phyloP scores from a whole-genome alignment of 92 coral and sea anemone genomes.

The Umimayanthus chanpuru region DNA sequence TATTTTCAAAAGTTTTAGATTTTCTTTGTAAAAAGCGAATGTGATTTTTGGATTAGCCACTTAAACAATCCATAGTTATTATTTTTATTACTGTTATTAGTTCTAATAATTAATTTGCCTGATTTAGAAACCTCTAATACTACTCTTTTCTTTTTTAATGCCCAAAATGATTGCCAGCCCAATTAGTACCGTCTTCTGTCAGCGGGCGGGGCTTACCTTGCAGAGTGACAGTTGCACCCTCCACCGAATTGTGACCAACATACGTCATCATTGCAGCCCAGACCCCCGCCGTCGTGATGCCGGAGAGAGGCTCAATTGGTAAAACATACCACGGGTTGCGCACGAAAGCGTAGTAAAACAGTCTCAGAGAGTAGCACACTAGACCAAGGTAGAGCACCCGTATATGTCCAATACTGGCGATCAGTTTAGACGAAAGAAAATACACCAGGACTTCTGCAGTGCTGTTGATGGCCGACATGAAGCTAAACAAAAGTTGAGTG shows the following conservation, averaged over 20 bases:
- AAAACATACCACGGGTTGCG: conserved; percentile 81
- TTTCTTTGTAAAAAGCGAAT: too few species aligned
- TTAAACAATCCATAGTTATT: too few species aligned
- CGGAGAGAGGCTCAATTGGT: conserved; percentile 77
- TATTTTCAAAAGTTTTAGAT: too few species aligned
- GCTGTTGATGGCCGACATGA: conserved; percentile 87
- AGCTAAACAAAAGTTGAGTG: conserved; percentile 81
- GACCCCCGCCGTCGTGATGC: conserved; percentile 87
- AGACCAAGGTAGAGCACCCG: conserved; percentile 84
- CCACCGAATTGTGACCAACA: conserved; percentile 79
- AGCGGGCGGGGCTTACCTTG: conserved; percentile 59
- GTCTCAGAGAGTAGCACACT: conserved; percentile 69
- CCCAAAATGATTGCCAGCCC: background rate
- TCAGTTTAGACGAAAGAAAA: conserved; percentile 79
- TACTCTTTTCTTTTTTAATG: background rate
- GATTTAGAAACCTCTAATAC: background rate
- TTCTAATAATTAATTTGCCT: too few species aligned
- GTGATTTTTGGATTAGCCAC: too few species aligned
- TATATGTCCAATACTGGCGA: conserved; percentile 68
- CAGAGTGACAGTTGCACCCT: conserved; percentile 79
- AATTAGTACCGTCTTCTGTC: background rate
- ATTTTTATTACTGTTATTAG: too few species aligned
- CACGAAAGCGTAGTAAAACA: conserved; percentile 76
- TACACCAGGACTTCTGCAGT: conserved; percentile 86
- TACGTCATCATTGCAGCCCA: conserved; percentile 95